phyloP scores from a whole-genome alignment of 2,797 vertebrate species.

The Chiroxiphia lanceolata region DNA sequence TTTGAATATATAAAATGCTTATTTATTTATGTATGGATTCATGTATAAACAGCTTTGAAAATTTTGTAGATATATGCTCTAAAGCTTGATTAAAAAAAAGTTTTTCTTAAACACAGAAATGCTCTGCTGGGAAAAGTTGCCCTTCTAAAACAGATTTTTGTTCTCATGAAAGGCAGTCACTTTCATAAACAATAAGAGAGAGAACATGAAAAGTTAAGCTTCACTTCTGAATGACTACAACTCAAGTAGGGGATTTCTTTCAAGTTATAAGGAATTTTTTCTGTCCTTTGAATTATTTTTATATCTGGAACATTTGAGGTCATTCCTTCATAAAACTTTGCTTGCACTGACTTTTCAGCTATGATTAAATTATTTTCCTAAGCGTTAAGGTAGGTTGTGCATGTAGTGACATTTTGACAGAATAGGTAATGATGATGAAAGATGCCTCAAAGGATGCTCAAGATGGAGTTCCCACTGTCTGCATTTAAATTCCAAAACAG shows the following conservation, averaged over 20 bases:
- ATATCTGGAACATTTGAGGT: neutral
- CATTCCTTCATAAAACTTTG: neutral
- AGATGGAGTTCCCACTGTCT: neutral
- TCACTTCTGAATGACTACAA: neutral
- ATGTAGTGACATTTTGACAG: neutral
- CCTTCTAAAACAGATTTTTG: neutral
- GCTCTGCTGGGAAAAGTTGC: neutral
- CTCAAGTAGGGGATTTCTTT: neutral
- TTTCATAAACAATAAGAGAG: neutral
- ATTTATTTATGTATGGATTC: neutral
- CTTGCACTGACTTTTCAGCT: neutral
- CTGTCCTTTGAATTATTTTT: neutral
- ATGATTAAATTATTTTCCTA: neutral
- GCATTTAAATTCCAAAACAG: neutral
- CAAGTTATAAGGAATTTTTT: neutral
- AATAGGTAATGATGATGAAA: neutral
- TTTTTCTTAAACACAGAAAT: neutral
- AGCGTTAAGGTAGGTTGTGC: neutral
- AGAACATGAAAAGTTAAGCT: neutral
- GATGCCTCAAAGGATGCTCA: neutral
- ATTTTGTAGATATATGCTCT: neutral
- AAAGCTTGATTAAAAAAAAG: neutral
- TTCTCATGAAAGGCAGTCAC: neutral
- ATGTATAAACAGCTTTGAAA: neutral
- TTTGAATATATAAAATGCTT: neutral